A percentile compares a stretch with the other conserved stretches of the same genome.
These are phyloP conservation scores for Nemoura dubitans DNA, from an alignment of 2,888 invertebrate genomes.

Conservation along the genomic window DNA sequence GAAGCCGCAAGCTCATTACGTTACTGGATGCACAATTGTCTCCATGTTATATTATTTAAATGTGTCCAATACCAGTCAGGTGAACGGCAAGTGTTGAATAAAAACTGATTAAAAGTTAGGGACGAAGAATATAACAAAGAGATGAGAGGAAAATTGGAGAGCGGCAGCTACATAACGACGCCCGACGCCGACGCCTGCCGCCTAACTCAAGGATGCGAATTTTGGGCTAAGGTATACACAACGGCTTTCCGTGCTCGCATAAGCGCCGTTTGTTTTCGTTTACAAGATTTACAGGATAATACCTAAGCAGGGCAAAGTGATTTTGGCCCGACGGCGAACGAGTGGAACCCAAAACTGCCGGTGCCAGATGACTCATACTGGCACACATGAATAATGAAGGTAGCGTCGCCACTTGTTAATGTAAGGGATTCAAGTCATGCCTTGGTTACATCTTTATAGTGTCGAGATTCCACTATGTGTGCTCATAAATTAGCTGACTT, in stretches of 20 bases:
- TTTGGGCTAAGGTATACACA: not conserved
- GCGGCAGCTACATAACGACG: too few relatives aligned
- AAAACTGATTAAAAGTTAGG: too few relatives aligned
- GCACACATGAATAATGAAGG: not conserved
- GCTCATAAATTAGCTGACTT: not conserved
- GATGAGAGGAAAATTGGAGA: too few relatives aligned
- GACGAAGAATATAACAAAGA: too few relatives aligned
- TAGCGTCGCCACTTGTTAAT: too few relatives aligned
- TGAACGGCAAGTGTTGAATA: too few relatives aligned
- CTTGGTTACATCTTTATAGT: not conserved
- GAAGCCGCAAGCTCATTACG: not conserved
- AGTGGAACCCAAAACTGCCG: not conserved
- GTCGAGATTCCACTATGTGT: not conserved
- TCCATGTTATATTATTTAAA: not conserved
- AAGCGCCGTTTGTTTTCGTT: not conserved
- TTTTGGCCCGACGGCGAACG: not conserved
- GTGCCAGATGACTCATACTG: not conserved
- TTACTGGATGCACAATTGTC: not conserved
- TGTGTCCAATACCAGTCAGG: too few relatives aligned
- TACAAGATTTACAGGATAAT: slow-evolving; percentile 2
- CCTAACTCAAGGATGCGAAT: not conserved
- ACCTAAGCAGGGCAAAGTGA: slow-evolving; percentile 12
- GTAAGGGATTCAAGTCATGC: not conserved
- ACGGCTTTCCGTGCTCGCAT: not conserved
- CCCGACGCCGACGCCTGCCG: too few relatives aligned